phyloP scores from a whole-genome alignment of 2,888 invertebrate genomes.

The Omphaloscelis lunosa region DNA sequence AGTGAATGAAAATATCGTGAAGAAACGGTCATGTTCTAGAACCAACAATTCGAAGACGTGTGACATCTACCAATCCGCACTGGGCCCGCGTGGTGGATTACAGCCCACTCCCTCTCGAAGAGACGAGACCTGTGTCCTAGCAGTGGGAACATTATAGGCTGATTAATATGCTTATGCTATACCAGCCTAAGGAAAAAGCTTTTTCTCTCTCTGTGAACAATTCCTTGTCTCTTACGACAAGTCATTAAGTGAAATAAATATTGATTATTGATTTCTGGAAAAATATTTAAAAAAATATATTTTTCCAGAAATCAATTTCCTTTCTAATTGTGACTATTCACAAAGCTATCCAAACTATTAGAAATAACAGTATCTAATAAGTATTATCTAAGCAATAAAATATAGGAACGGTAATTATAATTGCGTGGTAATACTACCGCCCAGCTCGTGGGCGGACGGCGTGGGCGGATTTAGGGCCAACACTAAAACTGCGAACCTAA shows the following conservation, averaged over 20 bases:
- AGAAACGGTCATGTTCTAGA: no score
- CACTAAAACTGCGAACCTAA: conserved; percentile 50
- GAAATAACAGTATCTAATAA: conserved; percentile 34
- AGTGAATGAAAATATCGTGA: no score
- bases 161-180: no score
- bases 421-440: conserved; percentile 28
- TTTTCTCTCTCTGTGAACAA: neutral
- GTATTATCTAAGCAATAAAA: conserved; percentile 27
- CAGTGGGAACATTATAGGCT: neutral
- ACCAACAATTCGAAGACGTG: no score
- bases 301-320: neutral
- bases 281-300: no score
- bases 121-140: no score
- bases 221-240: neutral
- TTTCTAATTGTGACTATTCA: neutral
- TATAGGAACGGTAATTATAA: conserved; percentile 36
- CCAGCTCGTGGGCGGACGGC: conserved; percentile 43
- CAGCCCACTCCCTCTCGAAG: no score
- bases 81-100: no score
- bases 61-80: no score
- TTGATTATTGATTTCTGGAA: no score
- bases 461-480: conserved; percentile 37
- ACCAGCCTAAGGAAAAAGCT: neutral
- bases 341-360: conserved; percentile 1
- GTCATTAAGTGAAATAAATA: no score